These are phyloP conservation scores for Sebastes ruberrimus DNA, from an alignment of 2,797 vertebrate genomes.

Conservation along the genomic window DNA sequence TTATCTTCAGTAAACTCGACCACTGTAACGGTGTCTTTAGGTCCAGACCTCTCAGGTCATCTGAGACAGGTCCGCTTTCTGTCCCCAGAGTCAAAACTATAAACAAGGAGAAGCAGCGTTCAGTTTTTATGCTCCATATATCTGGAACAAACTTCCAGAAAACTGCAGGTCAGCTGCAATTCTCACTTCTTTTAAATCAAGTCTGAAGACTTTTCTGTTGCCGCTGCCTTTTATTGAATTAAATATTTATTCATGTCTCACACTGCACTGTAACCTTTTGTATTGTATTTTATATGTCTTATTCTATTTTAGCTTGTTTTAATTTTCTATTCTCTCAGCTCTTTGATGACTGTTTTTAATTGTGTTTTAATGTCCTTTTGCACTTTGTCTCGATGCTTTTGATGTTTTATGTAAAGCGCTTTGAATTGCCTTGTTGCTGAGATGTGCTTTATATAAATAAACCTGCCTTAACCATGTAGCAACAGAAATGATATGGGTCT, in stretches of 20 bases:
- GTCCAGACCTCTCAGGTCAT: background rate
- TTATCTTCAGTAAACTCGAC: background rate
- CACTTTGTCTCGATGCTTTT: background rate
- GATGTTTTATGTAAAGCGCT: background rate
- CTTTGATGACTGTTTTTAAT: background rate
- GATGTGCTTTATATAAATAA: background rate
- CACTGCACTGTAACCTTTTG: background rate
- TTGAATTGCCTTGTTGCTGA: background rate
- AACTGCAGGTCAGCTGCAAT: background rate
- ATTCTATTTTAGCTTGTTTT: background rate
- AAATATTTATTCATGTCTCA: background rate
- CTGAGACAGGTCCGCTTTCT: background rate
- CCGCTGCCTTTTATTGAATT: background rate
- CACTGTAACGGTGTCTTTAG: background rate
- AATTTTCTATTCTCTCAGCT: background rate
- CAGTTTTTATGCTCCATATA: background rate
- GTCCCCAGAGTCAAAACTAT: background rate
- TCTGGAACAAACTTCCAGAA: background rate
- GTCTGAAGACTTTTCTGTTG: too few relatives aligned
- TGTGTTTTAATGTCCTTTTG: background rate
- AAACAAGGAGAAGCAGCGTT: background rate
- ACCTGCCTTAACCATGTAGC: background rate
- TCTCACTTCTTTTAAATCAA: too few relatives aligned
- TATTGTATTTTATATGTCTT: background rate
- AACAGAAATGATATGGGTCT: background rate